phyloP scores from a whole-genome alignment of 2,888 invertebrate species.

The Leptura quadrifasciata region DNA sequence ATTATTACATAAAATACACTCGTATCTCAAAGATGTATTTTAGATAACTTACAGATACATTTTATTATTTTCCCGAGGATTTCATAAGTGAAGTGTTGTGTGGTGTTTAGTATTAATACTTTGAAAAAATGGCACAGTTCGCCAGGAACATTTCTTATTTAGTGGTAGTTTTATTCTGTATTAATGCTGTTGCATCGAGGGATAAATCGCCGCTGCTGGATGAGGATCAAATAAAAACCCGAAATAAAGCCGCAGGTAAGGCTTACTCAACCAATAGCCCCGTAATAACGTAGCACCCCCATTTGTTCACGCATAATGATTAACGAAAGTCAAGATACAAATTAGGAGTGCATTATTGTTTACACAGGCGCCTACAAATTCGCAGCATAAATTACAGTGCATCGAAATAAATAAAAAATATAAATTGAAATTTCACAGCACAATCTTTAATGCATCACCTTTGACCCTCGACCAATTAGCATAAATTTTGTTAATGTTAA shows the following conservation, averaged over 20 bases:
- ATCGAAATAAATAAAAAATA: constrained; percentile 39
- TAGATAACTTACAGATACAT: constrained; percentile 46
- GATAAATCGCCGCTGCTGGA: constrained; percentile 68
- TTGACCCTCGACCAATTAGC: constrained; percentile 53
- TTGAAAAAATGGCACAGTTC: constrained; percentile 24
- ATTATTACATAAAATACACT: constrained; percentile 57
- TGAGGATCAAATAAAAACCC: constrained; percentile 65
- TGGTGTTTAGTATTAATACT: constrained; percentile 40
- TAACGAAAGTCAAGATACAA: background rate
- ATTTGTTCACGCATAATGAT: background rate
- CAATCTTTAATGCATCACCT: constrained; percentile 51
- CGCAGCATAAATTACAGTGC: constrained; percentile 5
- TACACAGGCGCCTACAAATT: constrained; percentile 10
- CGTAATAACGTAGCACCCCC: background rate
- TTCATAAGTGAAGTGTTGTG: constrained; percentile 54
- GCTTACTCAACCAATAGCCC: background rate
- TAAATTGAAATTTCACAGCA: constrained; percentile 34
- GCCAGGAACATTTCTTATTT: constrained; percentile 26
- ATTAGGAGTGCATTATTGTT: constrained; percentile 36
- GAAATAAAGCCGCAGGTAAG: constrained; percentile 70
- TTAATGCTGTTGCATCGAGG: constrained; percentile 58
- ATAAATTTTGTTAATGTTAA: constrained; percentile 39
- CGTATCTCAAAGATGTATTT: constrained; percentile 58
- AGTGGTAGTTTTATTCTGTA: constrained; percentile 46
- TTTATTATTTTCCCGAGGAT: constrained; percentile 36